Evolutionary conservation across 37 sponge, comb jelly and placozoan genomes (phyloP), one percentile per base, ranked within the genome.

Genomic region (Aphrocallistes beatrix): DNA sequence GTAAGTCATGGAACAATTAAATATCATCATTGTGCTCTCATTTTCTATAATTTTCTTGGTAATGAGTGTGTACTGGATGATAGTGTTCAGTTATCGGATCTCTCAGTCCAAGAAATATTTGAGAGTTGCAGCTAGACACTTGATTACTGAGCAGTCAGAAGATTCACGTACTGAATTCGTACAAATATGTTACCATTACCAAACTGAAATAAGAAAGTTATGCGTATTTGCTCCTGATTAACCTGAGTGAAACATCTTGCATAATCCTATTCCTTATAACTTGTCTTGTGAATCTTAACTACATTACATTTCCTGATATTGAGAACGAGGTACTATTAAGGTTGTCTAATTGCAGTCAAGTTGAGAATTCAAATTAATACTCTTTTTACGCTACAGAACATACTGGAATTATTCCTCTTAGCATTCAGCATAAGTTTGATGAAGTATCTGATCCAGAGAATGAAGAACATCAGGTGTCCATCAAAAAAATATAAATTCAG

Each of bases 121-220:
- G 75, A 60, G 34, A 60, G n/a, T 19, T 60, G 75, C 75, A 32
- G 75, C 75, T 60, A 60, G 75, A 13, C 10, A 60, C 34, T 32
- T 60, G 21, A 60, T 30, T 25, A 30, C 10, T 60, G 34, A 60
- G 8, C 28, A 60, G n/a, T 60, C 75, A 60, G 75, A 6, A 25
- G 10, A 60, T 60, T 6, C 21, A 3, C n/a, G 75, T 60, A n/a
- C n/a, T n/a, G n/a, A n/a, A n/a, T n/a, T n/a, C n/a, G 21, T 25
- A 30, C 75, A 60, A 60, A 32, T 32, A 21, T 60, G 34, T 30
- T 60, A 60, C 34, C 75, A 60, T 60, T 60, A 60, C 21, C 75
- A 60, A 60, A 60, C 75, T 60, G 75, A 60, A 13, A 60, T 60
- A 60, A 13, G 75, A 32, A 60, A 60, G 75, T n/a, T 60, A 28